phyloP scores from a whole-genome alignment of 2,797 vertebrate genomes.

The Bucorvus abyssinicus region DNA sequence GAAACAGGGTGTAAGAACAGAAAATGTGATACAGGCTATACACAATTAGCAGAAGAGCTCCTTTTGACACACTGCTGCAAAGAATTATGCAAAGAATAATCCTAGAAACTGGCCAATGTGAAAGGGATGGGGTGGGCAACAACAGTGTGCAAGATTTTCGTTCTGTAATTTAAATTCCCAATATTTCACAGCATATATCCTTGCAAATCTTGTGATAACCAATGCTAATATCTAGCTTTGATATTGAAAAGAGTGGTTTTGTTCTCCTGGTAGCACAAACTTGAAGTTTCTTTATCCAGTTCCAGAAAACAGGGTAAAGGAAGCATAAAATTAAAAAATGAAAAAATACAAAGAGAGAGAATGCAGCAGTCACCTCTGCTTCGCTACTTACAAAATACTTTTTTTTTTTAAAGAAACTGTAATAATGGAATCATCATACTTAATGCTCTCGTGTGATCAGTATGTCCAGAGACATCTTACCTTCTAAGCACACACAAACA shows the following conservation, averaged over 20 bases:
- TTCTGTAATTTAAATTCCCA: not conserved
- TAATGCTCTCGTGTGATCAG: not conserved
- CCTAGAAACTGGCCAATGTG: not conserved
- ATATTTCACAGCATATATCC: not conserved
- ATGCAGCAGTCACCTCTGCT: not conserved
- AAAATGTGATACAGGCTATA: not conserved
- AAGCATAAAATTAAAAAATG: conserved; percentile 40
- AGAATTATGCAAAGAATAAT: not conserved
- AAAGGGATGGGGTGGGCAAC: not conserved
- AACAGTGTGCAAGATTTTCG: not conserved
- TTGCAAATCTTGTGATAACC: not conserved
- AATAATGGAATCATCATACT: not conserved
- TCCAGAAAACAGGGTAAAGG: conserved; percentile 19
- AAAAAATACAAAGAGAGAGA: conserved; percentile 2
- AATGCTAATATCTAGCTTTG: not conserved
- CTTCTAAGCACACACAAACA: not conserved
- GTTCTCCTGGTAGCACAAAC: not conserved
- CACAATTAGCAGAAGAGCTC: not conserved
- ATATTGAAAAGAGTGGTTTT: not conserved
- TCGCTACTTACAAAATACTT: not conserved
- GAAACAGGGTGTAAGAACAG: not conserved
- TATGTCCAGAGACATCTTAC: not conserved
- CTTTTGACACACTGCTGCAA: not conserved
- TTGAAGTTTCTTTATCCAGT: conserved; percentile 34
- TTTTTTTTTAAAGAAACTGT: not conserved